Conservation (phyloP, 2,888 invertebrate genomes). For the Octonoba sinensis region DNA sequence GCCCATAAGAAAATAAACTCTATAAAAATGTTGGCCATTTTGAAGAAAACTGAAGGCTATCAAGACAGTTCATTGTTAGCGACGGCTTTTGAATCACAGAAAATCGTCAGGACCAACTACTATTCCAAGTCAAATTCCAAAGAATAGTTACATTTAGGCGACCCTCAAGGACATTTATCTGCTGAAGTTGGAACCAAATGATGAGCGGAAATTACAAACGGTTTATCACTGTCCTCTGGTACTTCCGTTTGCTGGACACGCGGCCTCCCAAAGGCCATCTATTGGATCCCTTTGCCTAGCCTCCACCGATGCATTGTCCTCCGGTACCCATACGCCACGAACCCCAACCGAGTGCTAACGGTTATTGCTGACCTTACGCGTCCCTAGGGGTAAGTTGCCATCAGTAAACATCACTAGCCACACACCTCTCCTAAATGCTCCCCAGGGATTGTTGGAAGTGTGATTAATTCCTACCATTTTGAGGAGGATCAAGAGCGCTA, state of each 20-base stretch:
- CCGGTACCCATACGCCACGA: background rate
- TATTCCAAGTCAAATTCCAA: too few species aligned
- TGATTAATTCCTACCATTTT: slow-evolving; percentile 58
- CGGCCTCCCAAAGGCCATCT: slow-evolving; percentile 15
- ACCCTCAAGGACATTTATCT: slow-evolving; percentile 28
- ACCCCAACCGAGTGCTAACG: slow-evolving; percentile 33
- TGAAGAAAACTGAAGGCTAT: too few species aligned
- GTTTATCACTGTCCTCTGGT: slow-evolving; percentile 42
- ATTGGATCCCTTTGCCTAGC: slow-evolving; percentile 12
- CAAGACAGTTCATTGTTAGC: too few species aligned
- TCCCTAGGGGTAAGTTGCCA: slow-evolving; percentile 21
- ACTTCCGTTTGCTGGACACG: slow-evolving; percentile 31
- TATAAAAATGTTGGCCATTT: too few species aligned
- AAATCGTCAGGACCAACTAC: too few species aligned
- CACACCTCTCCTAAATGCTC: slow-evolving; percentile 43
- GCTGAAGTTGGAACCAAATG: slow-evolving; percentile 26
- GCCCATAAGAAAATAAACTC: too few species aligned
- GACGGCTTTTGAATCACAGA: too few species aligned
- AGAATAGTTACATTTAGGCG: too few species aligned
- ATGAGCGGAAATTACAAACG: slow-evolving; percentile 61
- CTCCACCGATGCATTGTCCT: slow-evolving; percentile 6
- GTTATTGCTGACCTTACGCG: slow-evolving; percentile 46
- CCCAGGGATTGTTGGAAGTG: slow-evolving; percentile 37
- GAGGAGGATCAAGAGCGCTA: slow-evolving; percentile 40
- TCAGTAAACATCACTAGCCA: slow-evolving; percentile 12